Evolutionary conservation across 2,888 invertebrate species (phyloP).

Genomic region (Siphonodentalium dalli): DNA sequence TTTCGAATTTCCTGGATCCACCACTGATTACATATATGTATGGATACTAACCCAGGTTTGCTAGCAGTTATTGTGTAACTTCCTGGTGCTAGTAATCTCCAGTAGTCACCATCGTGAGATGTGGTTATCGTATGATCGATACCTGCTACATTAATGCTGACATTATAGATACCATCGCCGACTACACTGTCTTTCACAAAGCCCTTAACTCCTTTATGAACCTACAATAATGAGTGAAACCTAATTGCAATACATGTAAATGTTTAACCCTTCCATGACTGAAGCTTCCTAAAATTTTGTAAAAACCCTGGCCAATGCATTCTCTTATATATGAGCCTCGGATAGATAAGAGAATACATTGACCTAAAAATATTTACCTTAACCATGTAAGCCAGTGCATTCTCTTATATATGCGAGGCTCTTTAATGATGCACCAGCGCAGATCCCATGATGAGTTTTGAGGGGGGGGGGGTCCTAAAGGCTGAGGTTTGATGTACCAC

Average conservation of each 20-base stretch:
- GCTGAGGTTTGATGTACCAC: no score
- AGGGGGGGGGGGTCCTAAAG: no score
- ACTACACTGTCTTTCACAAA: slow-evolving; percentile 77
- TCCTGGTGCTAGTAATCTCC: slow-evolving; percentile 91
- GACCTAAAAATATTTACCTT: no score
- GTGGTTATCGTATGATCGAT: slow-evolving; percentile 82
- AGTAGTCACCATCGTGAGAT: slow-evolving; percentile 86
- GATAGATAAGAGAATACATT: no score
- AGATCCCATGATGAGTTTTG: no score
- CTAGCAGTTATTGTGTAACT: slow-evolving; percentile 77
- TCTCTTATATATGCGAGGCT: no score
- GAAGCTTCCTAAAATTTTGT: no score
- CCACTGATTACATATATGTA: not conserved
- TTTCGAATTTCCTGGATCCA: not conserved
- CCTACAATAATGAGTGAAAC: slow-evolving; percentile 71
- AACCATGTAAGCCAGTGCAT: no score
- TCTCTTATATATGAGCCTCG: no score
- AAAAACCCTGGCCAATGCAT: no score
- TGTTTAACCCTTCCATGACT: no score
- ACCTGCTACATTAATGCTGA: slow-evolving; percentile 78
- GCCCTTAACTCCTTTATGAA: slow-evolving; percentile 85
- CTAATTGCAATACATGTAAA: not conserved
- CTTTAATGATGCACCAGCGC: no score
- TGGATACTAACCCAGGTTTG: slow-evolving; percentile 44
- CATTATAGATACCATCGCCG: slow-evolving; percentile 75